Percentiles rank a stretch among this genome's conserved stretches.
These are phyloP conservation scores for Rhinichthys klamathensis DNA, from an alignment of 2,113 vertebrate genomes.

Conservation along the genomic window DNA sequence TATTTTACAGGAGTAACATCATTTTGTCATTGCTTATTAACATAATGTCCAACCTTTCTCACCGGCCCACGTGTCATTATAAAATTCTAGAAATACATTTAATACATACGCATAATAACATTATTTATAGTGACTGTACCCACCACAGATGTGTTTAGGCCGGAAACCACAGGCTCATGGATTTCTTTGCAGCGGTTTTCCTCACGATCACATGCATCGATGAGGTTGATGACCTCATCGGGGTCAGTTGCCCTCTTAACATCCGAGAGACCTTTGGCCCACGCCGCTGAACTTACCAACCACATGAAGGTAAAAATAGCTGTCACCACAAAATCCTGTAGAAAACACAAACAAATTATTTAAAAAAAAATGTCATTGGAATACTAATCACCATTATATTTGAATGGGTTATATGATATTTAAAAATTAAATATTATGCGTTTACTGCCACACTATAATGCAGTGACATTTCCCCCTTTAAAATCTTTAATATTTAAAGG, in stretches of 20 bases:
- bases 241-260: constrained; percentile 86
- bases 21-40: not conserved
- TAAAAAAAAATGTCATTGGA: not conserved
- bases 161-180: constrained; percentile 84
- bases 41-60: not conserved
- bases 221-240: constrained; percentile 76
- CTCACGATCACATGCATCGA: constrained; percentile 65
- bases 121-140: constrained; percentile 52
- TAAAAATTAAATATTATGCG: not conserved
- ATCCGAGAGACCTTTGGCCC: constrained; percentile 87
- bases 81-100: not conserved
- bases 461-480: not conserved
- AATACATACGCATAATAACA: not conserved
- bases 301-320: constrained; percentile 88
- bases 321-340: constrained; percentile 83
- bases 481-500: not conserved
- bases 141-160: constrained; percentile 91
- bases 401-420: not conserved
- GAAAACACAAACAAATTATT: not conserved
- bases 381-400: not conserved
- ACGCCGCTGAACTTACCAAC: constrained; percentile 86
- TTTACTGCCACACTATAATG: not conserved
- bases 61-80: not conserved
- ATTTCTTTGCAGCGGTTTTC: constrained; percentile 78
- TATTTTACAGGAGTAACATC: not conserved